Conservation (phyloP, 2,888 invertebrate genomes). For the Acanthopleura granulata region DNA sequence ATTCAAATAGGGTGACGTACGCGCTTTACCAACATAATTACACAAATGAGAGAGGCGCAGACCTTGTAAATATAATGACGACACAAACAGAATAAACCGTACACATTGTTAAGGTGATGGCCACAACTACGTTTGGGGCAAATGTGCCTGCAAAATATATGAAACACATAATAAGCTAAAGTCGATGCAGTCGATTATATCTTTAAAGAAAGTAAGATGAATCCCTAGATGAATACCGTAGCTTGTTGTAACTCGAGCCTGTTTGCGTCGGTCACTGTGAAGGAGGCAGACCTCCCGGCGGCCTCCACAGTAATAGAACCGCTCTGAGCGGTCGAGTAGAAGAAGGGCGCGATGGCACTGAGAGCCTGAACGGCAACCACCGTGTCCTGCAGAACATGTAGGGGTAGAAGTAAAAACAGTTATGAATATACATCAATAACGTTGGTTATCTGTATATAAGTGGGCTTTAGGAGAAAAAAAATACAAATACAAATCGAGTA, state of each 20-base stretch:
- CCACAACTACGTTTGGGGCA: too few relatives aligned
- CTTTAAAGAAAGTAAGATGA: too few relatives aligned
- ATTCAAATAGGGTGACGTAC: too few relatives aligned
- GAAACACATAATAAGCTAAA: too few relatives aligned
- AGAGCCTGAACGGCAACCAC: constrained; percentile 33
- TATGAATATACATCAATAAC: background rate
- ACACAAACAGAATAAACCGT: too few relatives aligned
- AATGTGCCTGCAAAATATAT: too few relatives aligned
- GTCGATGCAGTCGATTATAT: too few relatives aligned
- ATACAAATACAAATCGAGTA: background rate
- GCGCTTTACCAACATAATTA: too few relatives aligned
- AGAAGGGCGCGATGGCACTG: background rate
- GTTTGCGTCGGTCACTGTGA: background rate
- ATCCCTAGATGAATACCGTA: background rate
- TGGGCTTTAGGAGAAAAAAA: background rate
- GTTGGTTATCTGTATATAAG: background rate
- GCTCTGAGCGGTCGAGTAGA: background rate
- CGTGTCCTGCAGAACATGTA: constrained; percentile 31
- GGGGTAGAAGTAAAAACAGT: background rate
- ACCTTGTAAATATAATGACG: too few relatives aligned
- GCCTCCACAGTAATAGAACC: background rate
- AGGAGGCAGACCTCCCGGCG: background rate
- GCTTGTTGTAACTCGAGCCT: background rate
- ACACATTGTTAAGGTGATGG: too few relatives aligned
- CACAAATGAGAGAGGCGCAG: too few relatives aligned